These are phyloP conservation scores for Sphenopsis melanotis DNA, from an alignment of 2,797 vertebrate species.

Conservation along the genomic window DNA sequence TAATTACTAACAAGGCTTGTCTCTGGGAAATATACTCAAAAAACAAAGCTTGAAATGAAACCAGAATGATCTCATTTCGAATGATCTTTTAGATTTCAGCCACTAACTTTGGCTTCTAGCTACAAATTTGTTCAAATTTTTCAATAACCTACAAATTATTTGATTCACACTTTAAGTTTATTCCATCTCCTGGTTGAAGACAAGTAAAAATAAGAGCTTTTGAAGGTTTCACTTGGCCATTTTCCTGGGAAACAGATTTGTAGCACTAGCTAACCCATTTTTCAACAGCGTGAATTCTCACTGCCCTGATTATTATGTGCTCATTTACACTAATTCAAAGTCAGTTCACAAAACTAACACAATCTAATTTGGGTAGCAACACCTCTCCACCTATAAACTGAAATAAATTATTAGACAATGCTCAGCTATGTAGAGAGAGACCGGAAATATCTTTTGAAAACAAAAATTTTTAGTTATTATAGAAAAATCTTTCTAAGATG, in stretches of 20 bases:
- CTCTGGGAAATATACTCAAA: neutral
- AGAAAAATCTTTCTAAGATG: neutral
- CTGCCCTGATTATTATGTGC: conserved; percentile 49
- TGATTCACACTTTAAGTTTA: neutral
- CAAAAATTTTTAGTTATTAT: neutral
- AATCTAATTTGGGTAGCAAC: neutral
- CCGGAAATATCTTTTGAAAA: neutral
- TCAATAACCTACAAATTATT: neutral
- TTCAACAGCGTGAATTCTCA: conserved; percentile 50
- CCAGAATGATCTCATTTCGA: neutral
- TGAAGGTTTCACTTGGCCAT: conserved; percentile 17
- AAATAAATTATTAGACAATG: neutral
- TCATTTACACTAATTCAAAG: conserved; percentile 45
- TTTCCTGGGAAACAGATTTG: conserved; percentile 55
- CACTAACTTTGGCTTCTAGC: neutral
- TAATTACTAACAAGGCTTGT: neutral
- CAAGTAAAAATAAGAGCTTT: neutral
- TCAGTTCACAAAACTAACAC: conserved; percentile 27
- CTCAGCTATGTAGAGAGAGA: neutral
- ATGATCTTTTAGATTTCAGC: neutral
- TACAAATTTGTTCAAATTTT: neutral
- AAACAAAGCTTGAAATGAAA: neutral
- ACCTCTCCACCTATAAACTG: neutral
- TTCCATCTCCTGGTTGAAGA: neutral
- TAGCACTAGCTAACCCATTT: conserved; percentile 43